Conservation (phyloP, 2,113 vertebrate genomes). For the Raja brachyura region DNA sequence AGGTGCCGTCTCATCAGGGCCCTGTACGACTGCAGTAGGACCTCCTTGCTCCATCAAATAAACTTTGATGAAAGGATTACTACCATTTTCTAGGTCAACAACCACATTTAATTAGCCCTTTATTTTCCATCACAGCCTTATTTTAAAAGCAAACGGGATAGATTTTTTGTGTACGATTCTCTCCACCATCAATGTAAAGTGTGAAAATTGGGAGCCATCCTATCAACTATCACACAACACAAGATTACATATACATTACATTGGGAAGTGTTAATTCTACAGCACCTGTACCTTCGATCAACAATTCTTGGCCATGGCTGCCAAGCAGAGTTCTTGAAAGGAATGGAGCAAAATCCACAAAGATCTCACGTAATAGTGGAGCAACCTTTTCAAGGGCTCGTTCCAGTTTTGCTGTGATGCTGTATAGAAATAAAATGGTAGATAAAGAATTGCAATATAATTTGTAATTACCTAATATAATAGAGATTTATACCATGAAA, state of each 20-base stretch:
- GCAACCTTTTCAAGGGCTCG: conserved; percentile 93
- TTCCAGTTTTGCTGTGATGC: conserved; percentile 95
- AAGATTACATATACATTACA: conserved; percentile 13
- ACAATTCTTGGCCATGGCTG: conserved; percentile 92
- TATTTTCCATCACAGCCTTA: neutral
- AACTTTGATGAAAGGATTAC: neutral
- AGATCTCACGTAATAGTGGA: conserved; percentile 90
- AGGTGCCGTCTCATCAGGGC: too few relatives aligned
- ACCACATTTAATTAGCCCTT: neutral
- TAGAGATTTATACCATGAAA: neutral
- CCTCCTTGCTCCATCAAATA: neutral
- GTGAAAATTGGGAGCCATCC: neutral
- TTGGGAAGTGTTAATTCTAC: conserved; percentile 46
- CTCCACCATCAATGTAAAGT: neutral
- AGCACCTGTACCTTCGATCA: conserved; percentile 93
- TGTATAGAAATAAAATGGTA: conserved; percentile 49
- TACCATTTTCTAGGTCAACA: neutral
- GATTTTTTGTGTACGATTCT: neutral
- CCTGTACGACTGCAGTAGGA: too few relatives aligned
- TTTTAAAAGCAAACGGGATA: neutral
- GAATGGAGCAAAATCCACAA: conserved; percentile 97
- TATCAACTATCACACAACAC: neutral
- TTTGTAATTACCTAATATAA: neutral
- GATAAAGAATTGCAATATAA: neutral
- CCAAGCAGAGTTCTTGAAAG: conserved; percentile 89